phyloP scores from a whole-genome alignment of 2,888 invertebrate genomes.

The Vanessa cardui region DNA sequence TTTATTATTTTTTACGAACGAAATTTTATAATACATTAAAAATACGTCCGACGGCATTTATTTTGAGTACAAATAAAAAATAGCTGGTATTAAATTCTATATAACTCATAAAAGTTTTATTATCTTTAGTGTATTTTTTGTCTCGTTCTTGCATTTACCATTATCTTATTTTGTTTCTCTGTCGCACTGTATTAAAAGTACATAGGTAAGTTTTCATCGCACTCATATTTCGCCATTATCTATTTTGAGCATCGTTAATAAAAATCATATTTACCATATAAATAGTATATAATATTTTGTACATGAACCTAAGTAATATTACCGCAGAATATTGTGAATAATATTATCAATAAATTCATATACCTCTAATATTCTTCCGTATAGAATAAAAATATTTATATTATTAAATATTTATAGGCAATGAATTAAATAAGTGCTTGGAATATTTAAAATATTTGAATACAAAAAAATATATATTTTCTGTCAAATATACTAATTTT shows the following conservation, averaged over 20 bases:
- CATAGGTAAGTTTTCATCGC: no score
- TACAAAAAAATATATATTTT: neutral
- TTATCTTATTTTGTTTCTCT: neutral
- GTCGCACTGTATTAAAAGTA: neutral
- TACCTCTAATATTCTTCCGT: constrained; percentile 14
- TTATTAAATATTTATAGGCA: neutral
- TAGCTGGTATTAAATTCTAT: neutral
- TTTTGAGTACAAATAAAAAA: neutral
- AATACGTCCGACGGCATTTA: neutral
- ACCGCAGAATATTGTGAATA: neutral
- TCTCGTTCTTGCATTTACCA: neutral
- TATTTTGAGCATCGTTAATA: neutral
- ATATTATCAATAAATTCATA: neutral
- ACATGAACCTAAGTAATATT: neutral
- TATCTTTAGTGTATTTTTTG: neutral
- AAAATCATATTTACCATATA: neutral
- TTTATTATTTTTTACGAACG: neutral
- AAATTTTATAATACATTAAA: neutral
- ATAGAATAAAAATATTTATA: constrained; percentile 4
- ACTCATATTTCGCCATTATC: no score
- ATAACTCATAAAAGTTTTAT: neutral
- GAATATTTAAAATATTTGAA: neutral
- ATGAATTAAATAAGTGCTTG: neutral
- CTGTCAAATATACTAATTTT: neutral
- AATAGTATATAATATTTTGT: neutral